Base-by-base conservation (phyloP, 1,140 invertebrate species). In the Galendromus occidentalis region DNA sequence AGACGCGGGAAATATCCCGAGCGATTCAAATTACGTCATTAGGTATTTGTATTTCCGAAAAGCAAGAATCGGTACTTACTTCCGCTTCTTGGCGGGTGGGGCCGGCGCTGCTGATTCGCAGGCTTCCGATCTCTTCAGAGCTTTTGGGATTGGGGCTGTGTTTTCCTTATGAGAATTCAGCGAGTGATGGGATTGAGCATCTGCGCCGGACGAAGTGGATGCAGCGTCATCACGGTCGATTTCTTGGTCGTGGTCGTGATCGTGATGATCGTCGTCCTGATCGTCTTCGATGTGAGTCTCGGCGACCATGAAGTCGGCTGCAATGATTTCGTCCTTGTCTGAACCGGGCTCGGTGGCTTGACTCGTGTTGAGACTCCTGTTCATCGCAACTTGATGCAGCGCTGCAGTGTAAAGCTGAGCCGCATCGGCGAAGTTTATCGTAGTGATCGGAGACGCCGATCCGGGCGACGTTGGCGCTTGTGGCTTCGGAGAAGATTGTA, bases 271-370 rank as follows among this genome's bases (percentile, higher is more conserved):
- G 51, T 59, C 25, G 33, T 59, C 51, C 51, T 59, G 51, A 59
- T 59, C 51, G 51, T 59, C 51, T 25, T 59, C 51, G 51, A 59
- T 29, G 51, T 59, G 51, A 5, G 51, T 59, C 25, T 59, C 51
- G 25, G 51, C 33, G 25, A 59, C 51, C 51, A 59, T 59, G 51
- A 59, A 59, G 51, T 59, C 51, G 20, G 51, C 51, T 33, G 51
- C 51, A 29, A 59, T 59, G 51, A 59, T 59, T 33, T 59, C 51
- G 51, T 59, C 51, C 51, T 59, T 59, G 33, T 59, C 51, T 22
- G 51, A 59, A 18, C 51, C 51, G 14, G 51, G 51, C 33, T 59
- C 51, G 22, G 33, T 25, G 51, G 14, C 51, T 14, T 59, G 51
- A 29, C 25, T 59, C 51, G 51, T 29, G 51, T 59, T 59, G 33